Evolutionary conservation across 2,113 vertebrate genomes (phyloP), one percentile per base, ranked within the genome.

Genomic region (Melospiza georgiana): DNA sequence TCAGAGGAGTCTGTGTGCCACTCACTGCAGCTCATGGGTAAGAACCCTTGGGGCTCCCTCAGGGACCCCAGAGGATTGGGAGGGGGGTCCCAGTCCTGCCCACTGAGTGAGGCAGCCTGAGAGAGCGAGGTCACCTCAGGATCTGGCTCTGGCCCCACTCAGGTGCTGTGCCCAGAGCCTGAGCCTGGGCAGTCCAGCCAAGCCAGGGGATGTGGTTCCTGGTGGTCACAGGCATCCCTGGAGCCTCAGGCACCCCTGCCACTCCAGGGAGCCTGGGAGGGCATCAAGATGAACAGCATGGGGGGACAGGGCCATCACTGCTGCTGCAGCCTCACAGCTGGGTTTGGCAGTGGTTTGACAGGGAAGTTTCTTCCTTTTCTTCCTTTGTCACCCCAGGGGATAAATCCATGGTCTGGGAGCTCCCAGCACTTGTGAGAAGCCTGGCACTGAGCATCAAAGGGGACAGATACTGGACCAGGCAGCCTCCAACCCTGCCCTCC

Each of bases 41-140:
- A 63, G 18, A 3, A 4, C 8, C 17, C 52, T 4, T 46, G 21
- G 21, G 33, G 33, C 27, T 55, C n/a, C 33, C 9, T 79, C 17
- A 11, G 46, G n/a, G 21, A 54, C 6, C 15, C 43, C 15, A 46
- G 23, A 76, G 83, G 37, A 43, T 43, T 27, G 51, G 52, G 46
- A 83, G 21, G 14, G 20, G 19, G 23, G 5, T 66, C 31, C 33
- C 2, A 3, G 20, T 54, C 22, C 24, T 67, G 22, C 46, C 9
- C 3, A 1, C 12, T 6, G 41, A 67, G 39, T 7, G 10, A 69
- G 28, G 37, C 35, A 39, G n/a, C 48, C 65, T 11, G 0, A 22
- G 37, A 7, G 55, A 74, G n/a, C 0, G 0, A 20, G 33, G 25
- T 57, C 23, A 87, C 25, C 15, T 46, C 46, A 25, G 16, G 13